A percentile compares a stretch with the other conserved stretches of the same genome.
Conservation (phyloP, 1,140 invertebrate genomes). For the Tribolium castaneum region DNA sequence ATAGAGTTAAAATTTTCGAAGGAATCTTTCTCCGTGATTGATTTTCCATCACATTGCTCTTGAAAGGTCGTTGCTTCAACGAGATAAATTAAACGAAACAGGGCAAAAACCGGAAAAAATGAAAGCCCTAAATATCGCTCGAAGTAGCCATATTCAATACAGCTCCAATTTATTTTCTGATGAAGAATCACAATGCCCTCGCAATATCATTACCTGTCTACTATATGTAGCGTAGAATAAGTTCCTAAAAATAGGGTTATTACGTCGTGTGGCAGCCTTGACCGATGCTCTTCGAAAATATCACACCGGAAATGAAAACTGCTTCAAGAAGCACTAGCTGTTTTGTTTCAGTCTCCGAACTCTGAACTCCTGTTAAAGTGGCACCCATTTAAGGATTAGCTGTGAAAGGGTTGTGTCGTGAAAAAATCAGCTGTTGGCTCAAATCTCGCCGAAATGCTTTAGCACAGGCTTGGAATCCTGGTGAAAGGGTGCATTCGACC, state of each 20-base stretch:
- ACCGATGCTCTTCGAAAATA: conserved; percentile 20
- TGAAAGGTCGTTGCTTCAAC: too few relatives aligned
- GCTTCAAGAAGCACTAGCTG: neutral
- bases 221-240: conserved; percentile 9
- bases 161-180: conserved; percentile 6
- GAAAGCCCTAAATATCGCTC: neutral
- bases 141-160: neutral
- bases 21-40: neutral
- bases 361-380: conserved; percentile 13
- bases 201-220: conserved; percentile 15
- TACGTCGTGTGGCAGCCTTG: conserved; percentile 21
- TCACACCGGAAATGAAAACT: conserved; percentile 15
- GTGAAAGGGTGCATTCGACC: conserved; percentile 20
- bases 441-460: conserved; percentile 9
- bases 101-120: neutral
- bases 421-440: neutral
- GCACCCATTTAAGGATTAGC: conserved; percentile 23
- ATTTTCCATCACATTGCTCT: neutral
- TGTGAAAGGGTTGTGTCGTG: neutral
- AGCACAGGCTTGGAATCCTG: neutral
- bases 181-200: conserved; percentile 9
- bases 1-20: neutral
- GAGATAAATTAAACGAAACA: neutral
- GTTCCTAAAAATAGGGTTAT: conserved; percentile 32
- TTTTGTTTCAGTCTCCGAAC: conserved; percentile 18